Base-by-base conservation (phyloP, 2,888 invertebrate species). In the Acrobasis suavella region DNA sequence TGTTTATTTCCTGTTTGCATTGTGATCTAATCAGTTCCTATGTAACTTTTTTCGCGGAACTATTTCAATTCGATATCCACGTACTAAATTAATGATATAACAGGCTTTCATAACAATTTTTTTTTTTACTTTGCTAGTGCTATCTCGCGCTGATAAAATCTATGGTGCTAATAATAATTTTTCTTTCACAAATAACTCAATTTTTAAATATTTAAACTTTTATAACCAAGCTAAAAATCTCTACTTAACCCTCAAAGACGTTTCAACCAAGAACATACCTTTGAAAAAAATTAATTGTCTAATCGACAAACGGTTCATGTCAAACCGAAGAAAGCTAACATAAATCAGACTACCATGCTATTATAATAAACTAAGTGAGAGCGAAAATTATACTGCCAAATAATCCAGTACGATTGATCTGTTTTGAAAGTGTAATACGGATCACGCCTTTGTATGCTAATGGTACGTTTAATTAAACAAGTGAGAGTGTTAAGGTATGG, bases 381-480 rank as follows among this genome's bases (percentile, higher is more conserved):
- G 42, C 12, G 42, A 56, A 56, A 56, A 42, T 56, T 56, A 49
- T 59, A 59, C 37, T 12, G 32, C 58, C 14, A 37, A 50, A 50
- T 50, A 16, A 37, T 50, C 50, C 58, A 50, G 42, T 46, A 50
- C 46, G 54, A 62, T 55, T 37, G 55, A 62, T 62, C 62, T 55
- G 55, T 38, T 55, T 62, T 49, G 62, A 62, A 62, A 62, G 62
- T 62, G 15, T 38, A 55, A 9, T 46, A 22, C 16, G 38, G 49
- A 62, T 61, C 54, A 55, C 55, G 32, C 55, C 62, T 55, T 62
- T 62, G 62, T 62, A 55, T 62, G 62, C 62, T 62, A 62, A 62
- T 62, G 10, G 32, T 15, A 37, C 14, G 37, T 62, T 62, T 62
- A 62, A 62, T 62, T 62, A 55, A 55, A 51, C 60, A 60, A 60